Base-by-base conservation (phyloP, 2,113 vertebrate genomes). In the Columba janthina region DNA sequence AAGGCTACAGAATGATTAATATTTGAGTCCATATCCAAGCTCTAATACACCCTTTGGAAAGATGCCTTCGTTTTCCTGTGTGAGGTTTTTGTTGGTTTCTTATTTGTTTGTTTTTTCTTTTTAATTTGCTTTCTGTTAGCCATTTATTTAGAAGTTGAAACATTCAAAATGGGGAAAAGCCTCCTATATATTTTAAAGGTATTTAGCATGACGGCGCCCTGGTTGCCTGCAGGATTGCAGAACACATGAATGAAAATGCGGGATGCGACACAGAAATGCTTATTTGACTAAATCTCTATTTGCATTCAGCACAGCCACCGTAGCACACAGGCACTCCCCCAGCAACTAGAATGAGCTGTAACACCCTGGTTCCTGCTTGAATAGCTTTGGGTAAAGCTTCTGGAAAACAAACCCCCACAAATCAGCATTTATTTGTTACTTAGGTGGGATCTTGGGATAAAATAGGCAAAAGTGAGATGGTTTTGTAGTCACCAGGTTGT, bases 211-310 rank as follows among this genome's bases (percentile, higher is more conserved):
- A 31, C 9, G 5, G 38, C 71, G 64, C 46, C 51, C 72, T 66
- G 67, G 15, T 58, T 90, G 67, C 64, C 57, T 60, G 57, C 72
- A 74, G 67, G 80, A 81, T 9, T 69, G 38, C 40, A 79, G 76
- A 92, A 71, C 0, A 2, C 28, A 48, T 67, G 83, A 94, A 95
- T 92, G 86, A 78, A 94, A 93, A 77, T 12, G 11, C 74, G 82
- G 62, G 42, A 61, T 69, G 28, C 11, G 4, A 44, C 61, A 89
- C 70, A 89, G 73, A 90, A 36, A 16, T 25, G 26, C 56, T 83
- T 50, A 46, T 95, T 86, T 81, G 69, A 94, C 83, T 78, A 69
- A 78, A 81, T 18, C 42, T 53, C 65, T 44, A n/a, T 93, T 86
- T 91, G 69, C 76, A 93, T 92, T 93, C 93, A 75, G 83, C 69